A percentile compares a stretch with the other conserved stretches of the same genome.
Conservation (phyloP, 2,113 vertebrate species). For the Cranoglanis bouderius region DNA sequence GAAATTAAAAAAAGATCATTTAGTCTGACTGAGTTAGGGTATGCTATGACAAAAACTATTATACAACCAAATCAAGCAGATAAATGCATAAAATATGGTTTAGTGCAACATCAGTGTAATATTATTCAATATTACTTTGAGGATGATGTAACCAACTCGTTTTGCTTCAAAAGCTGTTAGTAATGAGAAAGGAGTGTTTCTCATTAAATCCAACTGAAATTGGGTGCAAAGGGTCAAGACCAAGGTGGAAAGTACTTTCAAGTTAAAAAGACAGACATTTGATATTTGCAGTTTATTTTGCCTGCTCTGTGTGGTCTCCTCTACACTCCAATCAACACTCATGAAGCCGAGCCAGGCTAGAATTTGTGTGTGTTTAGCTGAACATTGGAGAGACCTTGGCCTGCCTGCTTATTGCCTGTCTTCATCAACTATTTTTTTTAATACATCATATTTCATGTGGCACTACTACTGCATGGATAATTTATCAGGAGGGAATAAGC, state of each 20-base stretch:
- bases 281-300: background rate
- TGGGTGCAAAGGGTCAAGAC: background rate
- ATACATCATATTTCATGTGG: background rate
- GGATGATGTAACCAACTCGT: background rate
- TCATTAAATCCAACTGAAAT: slow-evolving; percentile 16
- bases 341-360: background rate
- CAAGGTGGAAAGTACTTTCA: background rate
- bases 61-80: background rate
- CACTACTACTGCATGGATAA: background rate
- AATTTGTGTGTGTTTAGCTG: background rate
- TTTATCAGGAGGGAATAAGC: background rate
- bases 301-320: background rate
- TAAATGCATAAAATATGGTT: background rate
- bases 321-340: background rate
- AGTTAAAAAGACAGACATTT: background rate
- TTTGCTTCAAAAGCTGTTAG: background rate
- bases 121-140: background rate
- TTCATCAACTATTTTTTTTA: background rate
- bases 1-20: background rate
- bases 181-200: slow-evolving; percentile 9
- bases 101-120: background rate
- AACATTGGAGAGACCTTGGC: background rate
- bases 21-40: background rate
- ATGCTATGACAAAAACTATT: too few relatives aligned
- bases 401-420: background rate